These are phyloP conservation scores for Stenchaetothrips biformis DNA, from an alignment of 2,888 invertebrate species.

Conservation along the genomic window DNA sequence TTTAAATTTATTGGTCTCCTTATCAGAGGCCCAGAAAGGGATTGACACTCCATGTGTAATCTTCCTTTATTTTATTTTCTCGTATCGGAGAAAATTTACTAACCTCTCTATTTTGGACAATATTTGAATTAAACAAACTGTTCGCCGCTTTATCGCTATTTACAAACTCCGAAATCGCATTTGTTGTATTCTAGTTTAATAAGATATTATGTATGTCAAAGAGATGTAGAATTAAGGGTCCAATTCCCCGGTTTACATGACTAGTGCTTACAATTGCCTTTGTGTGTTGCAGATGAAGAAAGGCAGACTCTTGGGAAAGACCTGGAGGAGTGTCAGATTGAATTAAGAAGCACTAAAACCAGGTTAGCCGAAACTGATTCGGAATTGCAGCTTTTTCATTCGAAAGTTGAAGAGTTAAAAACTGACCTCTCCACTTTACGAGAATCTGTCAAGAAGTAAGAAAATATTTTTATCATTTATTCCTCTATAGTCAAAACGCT, in stretches of 20 bases:
- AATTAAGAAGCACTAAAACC: constrained; percentile 32
- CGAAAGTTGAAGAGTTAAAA: constrained; percentile 37
- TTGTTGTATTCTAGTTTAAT: neutral
- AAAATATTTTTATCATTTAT: constrained; percentile 26
- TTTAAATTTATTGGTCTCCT: too few relatives aligned
- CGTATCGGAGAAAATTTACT: too few relatives aligned
- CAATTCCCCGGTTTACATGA: neutral
- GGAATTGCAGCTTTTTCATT: constrained; percentile 32
- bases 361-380: constrained; percentile 35
- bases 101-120: too few relatives aligned
- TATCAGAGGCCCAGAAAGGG: too few relatives aligned
- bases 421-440: constrained; percentile 50
- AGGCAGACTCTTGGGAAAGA: constrained; percentile 34
- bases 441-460: constrained; percentile 55
- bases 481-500: constrained; percentile 13
- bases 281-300: constrained; percentile 34
- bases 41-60: too few relatives aligned
- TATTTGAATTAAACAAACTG: too few relatives aligned
- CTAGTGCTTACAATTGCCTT: constrained; percentile 14
- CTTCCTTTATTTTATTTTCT: too few relatives aligned
- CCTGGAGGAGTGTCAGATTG: neutral
- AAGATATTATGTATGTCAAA: too few relatives aligned
- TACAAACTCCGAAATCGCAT: neutral
- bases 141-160: too few relatives aligned
- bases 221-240: too few relatives aligned